Percentiles rank a stretch among this genome's conserved stretches.
These are phyloP conservation scores for Diaphora mendica DNA, from an alignment of 2,888 invertebrate species.

Conservation along the genomic window DNA sequence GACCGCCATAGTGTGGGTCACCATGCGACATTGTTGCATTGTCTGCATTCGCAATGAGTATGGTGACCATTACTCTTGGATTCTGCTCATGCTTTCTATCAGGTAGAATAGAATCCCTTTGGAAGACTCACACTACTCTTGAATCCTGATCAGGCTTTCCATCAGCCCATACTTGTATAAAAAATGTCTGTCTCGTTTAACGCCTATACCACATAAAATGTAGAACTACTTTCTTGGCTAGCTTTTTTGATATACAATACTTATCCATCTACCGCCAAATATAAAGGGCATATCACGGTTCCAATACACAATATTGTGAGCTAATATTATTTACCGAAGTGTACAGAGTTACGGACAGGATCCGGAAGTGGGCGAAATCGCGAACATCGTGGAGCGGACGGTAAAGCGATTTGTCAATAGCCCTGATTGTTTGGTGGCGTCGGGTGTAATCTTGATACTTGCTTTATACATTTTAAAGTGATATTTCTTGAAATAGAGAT, in stretches of 20 bases:
- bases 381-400: slow-evolving; percentile 40
- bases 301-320: slow-evolving; percentile 22
- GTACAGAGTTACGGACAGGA: slow-evolving; percentile 27
- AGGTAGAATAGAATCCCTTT: no score
- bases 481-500: background rate
- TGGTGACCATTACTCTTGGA: no score
- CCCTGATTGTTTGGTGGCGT: slow-evolving; percentile 6
- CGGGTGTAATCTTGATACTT: slow-evolving; percentile 39
- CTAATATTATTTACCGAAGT: slow-evolving; percentile 44
- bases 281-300: background rate
- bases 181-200: no score
- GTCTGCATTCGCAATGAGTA: no score
- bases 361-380: slow-evolving; percentile 60
- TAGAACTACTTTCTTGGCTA: background rate
- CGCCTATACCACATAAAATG: no score
- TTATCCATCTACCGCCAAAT: background rate
- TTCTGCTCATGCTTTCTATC: no score
- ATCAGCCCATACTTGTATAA: no score
- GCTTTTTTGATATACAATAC: background rate
- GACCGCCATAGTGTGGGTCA: no score
- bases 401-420: slow-evolving; percentile 62
- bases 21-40: no score
- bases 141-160: no score
- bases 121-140: no score
- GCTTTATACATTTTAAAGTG: background rate